Conservation (phyloP, 2,888 invertebrate genomes). For the Phlogophora meticulosa region DNA sequence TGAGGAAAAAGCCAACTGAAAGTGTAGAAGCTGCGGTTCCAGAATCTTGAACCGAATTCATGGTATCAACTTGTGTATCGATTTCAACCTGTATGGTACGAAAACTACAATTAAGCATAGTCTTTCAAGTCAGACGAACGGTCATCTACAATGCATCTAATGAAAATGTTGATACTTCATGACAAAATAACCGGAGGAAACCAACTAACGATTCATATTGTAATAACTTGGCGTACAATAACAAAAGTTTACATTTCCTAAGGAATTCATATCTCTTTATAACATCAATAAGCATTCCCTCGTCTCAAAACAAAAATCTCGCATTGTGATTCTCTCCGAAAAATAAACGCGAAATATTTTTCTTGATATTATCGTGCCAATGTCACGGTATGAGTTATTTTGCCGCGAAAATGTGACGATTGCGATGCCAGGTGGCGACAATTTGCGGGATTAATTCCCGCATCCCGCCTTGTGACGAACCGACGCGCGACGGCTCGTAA, state of each 20-base stretch:
- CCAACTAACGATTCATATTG: no score
- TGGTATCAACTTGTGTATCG: no score
- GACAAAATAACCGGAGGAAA: no score
- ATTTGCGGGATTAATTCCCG: conserved; percentile 57
- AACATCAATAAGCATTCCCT: conserved; percentile 15
- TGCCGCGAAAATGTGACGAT: conserved; percentile 46
- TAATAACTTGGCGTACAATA: neutral
- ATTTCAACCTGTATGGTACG: no score
- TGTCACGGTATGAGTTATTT: conserved; percentile 49
- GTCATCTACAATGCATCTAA: no score
- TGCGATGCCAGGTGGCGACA: conserved; percentile 47
- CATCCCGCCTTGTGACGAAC: conserved; percentile 25
- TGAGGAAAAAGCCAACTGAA: no score
- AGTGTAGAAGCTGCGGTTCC: no score
- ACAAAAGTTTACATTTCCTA: conserved; percentile 5
- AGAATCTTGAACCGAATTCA: no score
- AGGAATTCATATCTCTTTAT: conserved; percentile 6
- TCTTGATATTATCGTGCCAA: conserved; percentile 44
- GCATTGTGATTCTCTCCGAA: conserved; percentile 4
- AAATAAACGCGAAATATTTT: conserved; percentile 37
- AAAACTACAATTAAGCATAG: no score
- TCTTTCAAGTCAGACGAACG: no score
- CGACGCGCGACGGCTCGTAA: conserved; percentile 27
- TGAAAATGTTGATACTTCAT: no score
- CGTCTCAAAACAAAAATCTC: conserved; percentile 22